Evolutionary conservation across 2,888 invertebrate genomes (phyloP).

Genomic region (Drosophila pegasa): DNA sequence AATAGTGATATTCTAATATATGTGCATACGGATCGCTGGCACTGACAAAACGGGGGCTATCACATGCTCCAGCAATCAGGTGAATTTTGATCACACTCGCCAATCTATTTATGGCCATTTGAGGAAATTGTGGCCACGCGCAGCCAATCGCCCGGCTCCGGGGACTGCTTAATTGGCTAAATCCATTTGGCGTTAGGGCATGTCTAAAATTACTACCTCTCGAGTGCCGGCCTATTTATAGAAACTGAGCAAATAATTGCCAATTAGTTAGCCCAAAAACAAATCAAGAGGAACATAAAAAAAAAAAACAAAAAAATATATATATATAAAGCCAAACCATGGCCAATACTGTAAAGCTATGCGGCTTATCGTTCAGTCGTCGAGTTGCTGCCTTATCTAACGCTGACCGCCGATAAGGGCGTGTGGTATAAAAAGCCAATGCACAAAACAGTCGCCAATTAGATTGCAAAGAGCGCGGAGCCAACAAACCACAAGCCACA

Average conservation of each 20-base stretch:
- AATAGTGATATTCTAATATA: conserved; percentile 9
- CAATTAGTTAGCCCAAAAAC: conserved; percentile 45
- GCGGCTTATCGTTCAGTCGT: conserved; percentile 57
- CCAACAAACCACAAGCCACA: conserved; percentile 15
- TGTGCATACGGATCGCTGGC: background rate
- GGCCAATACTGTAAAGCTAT: conserved; percentile 28
- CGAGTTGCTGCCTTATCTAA: conserved; percentile 45
- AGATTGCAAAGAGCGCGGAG: conserved; percentile 54
- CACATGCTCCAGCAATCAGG: conserved; percentile 36
- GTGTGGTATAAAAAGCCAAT: conserved; percentile 60
- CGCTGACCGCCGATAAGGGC: conserved; percentile 70
- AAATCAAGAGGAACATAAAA: background rate
- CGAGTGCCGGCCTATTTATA: conserved; percentile 57
- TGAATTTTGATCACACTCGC: conserved; percentile 17
- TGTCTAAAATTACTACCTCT: conserved; percentile 42
- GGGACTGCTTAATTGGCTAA: conserved; percentile 25
- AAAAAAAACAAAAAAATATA: background rate
- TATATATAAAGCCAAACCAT: conserved; percentile 13
- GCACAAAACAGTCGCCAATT: conserved; percentile 62
- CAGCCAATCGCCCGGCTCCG: conserved; percentile 18
- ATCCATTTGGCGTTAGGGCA: conserved; percentile 39
- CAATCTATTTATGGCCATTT: background rate
- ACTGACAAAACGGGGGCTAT: conserved; percentile 1
- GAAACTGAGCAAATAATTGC: conserved; percentile 60
- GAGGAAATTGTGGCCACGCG: conserved; percentile 27